Base-by-base conservation (phyloP, 1,140 invertebrate genomes). In the Zophobas morio region DNA sequence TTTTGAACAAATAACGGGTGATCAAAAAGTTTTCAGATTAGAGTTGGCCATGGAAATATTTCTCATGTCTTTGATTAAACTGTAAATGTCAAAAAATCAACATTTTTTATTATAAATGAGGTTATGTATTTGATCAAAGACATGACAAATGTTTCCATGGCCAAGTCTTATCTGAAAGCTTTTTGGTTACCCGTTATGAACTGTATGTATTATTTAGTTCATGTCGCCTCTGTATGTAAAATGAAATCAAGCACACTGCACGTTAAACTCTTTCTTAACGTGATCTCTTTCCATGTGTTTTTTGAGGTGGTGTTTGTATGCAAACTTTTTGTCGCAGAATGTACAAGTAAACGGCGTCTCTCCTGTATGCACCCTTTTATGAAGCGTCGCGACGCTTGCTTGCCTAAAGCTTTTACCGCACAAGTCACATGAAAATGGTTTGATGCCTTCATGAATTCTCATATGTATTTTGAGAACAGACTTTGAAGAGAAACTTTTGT, bases 251-350 rank as follows among this genome's bases (percentile, higher is more conserved):
- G 20, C 20, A 20, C 20, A 20, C 20, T 20, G 20, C 20, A 46
- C 6, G 42, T 3, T 46, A 46, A 46, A 46, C 6, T 46, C 42
- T 4, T 46, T 51, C 20, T 39, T 34, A 33, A 40, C 20, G 20
- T 66, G 60, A 47, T 66, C 37, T 42, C 39, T 66, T 40, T 66
- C 60, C 20, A 66, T 6, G 20, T 66, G 60, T 46, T 66, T 66
- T 40, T 66, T 66, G 2, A 66, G 35, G 6, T 66, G 60, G 20
- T 66, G 60, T 32, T 66, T 66, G 20, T 66, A 66, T 6, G 37
- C 37, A 40, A 66, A 66, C 39, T 66, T n/a, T 42, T 42, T 66
- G 2, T 42, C 60, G 32, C 60, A 66, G 1, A 42, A 66, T 32
- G 2, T 1, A 40, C 60, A 66, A 42, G 37, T 2, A 66, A 66